A percentile compares a stretch with the other conserved stretches of the same genome.
Evolutionary conservation across 2,797 vertebrate species (phyloP).

Genomic region (Orientallactaga sibirica): DNA sequence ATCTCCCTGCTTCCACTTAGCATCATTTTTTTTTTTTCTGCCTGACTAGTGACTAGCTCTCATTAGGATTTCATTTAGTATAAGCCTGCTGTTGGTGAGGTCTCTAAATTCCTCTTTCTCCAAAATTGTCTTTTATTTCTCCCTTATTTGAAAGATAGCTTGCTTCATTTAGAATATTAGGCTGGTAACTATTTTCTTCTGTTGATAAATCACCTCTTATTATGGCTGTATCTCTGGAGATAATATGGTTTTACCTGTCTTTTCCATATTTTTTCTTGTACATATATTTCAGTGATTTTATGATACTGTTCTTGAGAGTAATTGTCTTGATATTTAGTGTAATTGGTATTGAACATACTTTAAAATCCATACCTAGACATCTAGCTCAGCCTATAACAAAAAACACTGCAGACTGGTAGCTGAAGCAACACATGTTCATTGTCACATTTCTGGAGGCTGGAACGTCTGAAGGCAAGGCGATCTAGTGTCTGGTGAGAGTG

Average conservation of each 20-base stretch:
- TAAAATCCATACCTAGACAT: slow-evolving; percentile 23
- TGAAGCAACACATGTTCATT: background rate
- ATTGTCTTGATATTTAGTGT: background rate
- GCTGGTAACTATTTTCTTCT: slow-evolving; percentile 4
- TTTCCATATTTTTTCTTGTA: background rate
- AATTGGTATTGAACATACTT: slow-evolving; percentile 5
- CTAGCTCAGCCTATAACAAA: background rate
- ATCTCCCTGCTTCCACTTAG: background rate
- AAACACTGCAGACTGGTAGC: background rate
- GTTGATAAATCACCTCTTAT: background rate
- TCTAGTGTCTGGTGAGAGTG: background rate
- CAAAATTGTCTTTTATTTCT: slow-evolving; percentile 4
- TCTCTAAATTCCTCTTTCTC: slow-evolving; percentile 17
- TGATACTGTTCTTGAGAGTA: background rate
- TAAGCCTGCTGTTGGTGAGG: background rate
- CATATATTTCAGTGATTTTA: background rate
- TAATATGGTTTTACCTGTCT: background rate
- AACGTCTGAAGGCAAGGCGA: background rate
- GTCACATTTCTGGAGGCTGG: background rate
- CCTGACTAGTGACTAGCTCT: background rate
- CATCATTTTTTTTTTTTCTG: background rate
- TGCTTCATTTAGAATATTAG: slow-evolving; percentile 13
- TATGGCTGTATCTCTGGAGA: background rate
- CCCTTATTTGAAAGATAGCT: slow-evolving; percentile 38
- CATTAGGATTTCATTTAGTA: background rate